These are phyloP conservation scores for Rhabdomys pumilio DNA, from an alignment of 2,797 vertebrate species.

Conservation along the genomic window DNA sequence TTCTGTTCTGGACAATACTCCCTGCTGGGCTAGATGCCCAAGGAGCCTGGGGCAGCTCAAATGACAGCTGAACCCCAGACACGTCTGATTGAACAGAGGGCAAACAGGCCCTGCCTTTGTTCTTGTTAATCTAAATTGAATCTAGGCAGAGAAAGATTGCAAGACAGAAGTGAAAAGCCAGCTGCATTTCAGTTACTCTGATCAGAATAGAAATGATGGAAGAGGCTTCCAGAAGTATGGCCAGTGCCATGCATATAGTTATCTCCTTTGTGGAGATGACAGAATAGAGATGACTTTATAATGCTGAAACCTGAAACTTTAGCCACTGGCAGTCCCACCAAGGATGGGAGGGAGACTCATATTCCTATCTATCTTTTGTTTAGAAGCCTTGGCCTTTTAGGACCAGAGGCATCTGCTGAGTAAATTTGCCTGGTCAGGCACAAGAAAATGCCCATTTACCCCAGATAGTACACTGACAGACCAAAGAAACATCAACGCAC, in stretches of 20 bases:
- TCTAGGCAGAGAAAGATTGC: slow-evolving; percentile 72
- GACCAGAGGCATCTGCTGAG: neutral
- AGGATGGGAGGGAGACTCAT: neutral
- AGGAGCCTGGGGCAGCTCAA: neutral
- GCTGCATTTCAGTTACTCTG: slow-evolving; percentile 47
- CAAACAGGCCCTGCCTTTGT: slow-evolving; percentile 73
- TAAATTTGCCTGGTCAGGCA: neutral
- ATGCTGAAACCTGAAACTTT: neutral
- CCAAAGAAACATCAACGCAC: neutral
- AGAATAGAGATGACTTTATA: neutral
- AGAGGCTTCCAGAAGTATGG: neutral
- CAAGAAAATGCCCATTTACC: neutral
- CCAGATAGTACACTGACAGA: neutral
- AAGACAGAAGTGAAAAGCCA: neutral
- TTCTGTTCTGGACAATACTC: neutral
- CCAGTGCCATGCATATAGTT: neutral
- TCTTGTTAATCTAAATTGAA: slow-evolving; percentile 86
- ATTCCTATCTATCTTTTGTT: rapidly evolving
- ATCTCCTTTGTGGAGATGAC: neutral
- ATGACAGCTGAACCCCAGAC: slow-evolving; percentile 17
- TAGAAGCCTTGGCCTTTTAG: neutral
- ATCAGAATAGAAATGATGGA: slow-evolving; percentile 32
- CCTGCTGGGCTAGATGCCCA: neutral
- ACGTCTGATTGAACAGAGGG: slow-evolving; percentile 44
- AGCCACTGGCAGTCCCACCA: neutral